Evolutionary conservation across 2,113 vertebrate species (phyloP).

Genomic region (Myrmophylax atrothorax): DNA sequence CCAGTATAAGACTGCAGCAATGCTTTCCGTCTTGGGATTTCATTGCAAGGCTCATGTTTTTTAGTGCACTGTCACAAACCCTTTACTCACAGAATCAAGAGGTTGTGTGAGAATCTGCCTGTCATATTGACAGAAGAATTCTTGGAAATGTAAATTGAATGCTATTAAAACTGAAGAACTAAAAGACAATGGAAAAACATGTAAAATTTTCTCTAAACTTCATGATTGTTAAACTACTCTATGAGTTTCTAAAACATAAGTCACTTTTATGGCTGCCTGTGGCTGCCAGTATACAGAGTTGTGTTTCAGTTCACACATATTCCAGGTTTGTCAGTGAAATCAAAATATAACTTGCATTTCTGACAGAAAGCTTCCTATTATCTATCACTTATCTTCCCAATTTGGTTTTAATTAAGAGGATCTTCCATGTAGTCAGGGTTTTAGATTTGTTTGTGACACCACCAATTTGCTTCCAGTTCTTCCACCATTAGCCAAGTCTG

Average conservation of each 20-base stretch:
- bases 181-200: background rate
- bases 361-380: background rate
- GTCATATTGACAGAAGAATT: background rate
- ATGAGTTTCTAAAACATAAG: background rate
- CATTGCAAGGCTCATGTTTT: background rate
- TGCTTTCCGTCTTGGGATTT: constrained; percentile 33
- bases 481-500: background rate
- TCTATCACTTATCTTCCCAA: background rate
- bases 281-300: background rate
- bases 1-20: background rate
- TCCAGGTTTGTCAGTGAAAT: background rate
- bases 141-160: background rate
- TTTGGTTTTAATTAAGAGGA: background rate
- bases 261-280: background rate
- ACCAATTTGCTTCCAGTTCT: background rate
- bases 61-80: background rate
- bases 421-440: background rate
- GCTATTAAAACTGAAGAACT: background rate
- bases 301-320: background rate
- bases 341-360: background rate
- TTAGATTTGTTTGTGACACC: background rate
- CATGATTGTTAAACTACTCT: background rate
- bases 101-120: background rate
- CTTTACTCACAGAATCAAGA: background rate
- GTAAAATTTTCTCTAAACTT: background rate